Conservation (phyloP, 64 coral and sea anemone species). For the Hydrozoanthus tunicans region DNA sequence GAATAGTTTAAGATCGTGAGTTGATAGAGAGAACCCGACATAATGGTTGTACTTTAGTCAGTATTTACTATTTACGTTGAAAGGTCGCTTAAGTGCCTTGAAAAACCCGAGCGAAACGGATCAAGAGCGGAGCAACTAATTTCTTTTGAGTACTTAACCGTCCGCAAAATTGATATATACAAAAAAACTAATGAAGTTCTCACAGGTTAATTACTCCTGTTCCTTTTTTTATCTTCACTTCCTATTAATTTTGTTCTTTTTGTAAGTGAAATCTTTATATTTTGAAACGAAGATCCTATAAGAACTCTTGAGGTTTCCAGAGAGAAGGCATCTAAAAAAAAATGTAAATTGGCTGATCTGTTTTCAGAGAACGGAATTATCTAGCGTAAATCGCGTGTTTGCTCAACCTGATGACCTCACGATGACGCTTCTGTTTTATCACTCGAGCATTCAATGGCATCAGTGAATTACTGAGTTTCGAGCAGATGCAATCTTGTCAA, state of each 20-base stretch:
- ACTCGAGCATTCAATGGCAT: neutral
- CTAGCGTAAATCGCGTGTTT: neutral
- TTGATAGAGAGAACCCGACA: neutral
- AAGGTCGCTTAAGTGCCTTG: neutral
- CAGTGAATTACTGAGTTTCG: neutral
- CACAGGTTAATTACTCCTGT: neutral
- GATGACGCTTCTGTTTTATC: slow-evolving; percentile 11
- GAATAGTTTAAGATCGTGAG: slow-evolving; percentile 28
- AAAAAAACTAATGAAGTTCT: neutral
- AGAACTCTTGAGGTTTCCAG: neutral
- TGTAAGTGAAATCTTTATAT: neutral
- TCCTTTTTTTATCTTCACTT: neutral
- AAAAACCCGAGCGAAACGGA: neutral
- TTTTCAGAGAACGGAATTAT: neutral
- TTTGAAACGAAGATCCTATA: neutral
- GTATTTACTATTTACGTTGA: slow-evolving; percentile 17
- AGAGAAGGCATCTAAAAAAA: slow-evolving; percentile 10
- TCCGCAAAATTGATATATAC: neutral
- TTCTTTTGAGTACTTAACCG: neutral
- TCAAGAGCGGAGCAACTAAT: neutral
- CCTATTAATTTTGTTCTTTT: neutral
- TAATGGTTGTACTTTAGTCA: neutral
- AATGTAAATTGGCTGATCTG: neutral
- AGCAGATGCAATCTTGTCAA: neutral
- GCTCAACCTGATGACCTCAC: neutral